A percentile compares a stretch with the other conserved stretches of the same genome.
These are phyloP conservation scores for Xiphorhynchus elegans DNA, from an alignment of 2,113 vertebrate species.

Conservation along the genomic window DNA sequence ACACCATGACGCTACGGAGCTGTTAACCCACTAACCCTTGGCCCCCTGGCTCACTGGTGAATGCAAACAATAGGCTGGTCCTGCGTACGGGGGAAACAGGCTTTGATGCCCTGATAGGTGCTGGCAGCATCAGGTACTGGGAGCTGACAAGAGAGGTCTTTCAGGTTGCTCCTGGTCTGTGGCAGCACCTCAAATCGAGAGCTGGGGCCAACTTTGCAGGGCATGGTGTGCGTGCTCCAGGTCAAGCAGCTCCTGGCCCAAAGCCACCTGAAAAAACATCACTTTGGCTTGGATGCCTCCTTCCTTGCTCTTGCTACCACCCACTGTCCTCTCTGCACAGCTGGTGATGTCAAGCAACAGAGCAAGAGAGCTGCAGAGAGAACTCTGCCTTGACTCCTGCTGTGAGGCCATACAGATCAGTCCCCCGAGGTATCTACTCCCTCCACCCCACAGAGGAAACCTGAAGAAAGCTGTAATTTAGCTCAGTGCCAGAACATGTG, in stretches of 20 bases:
- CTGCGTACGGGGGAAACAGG: not conserved
- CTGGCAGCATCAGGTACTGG: not conserved
- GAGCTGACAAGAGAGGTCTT: not conserved
- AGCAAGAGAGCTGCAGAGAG: not conserved
- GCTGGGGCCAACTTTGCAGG: not conserved
- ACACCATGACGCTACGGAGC: not conserved
- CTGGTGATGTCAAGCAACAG: not conserved
- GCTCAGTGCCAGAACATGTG: not conserved
- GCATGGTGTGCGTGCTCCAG: rapidly evolving
- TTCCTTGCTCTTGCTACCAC: not conserved
- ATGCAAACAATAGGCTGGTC: not conserved
- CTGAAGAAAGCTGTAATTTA: not conserved
- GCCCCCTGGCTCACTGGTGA: not conserved
- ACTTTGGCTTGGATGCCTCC: not conserved
- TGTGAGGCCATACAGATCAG: not conserved
- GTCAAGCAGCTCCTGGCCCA: not conserved
- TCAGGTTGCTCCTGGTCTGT: not conserved
- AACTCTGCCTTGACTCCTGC: not conserved
- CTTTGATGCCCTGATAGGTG: not conserved
- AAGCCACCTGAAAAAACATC: not conserved
- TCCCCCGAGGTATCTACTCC: not conserved
- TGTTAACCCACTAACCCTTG: conserved; percentile 13
- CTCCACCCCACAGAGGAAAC: not conserved
- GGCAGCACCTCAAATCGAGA: not conserved
- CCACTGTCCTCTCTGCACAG: not conserved